phyloP scores from a whole-genome alignment of 2,113 vertebrate species.

The Speoplatyrhinus poulsoni region DNA sequence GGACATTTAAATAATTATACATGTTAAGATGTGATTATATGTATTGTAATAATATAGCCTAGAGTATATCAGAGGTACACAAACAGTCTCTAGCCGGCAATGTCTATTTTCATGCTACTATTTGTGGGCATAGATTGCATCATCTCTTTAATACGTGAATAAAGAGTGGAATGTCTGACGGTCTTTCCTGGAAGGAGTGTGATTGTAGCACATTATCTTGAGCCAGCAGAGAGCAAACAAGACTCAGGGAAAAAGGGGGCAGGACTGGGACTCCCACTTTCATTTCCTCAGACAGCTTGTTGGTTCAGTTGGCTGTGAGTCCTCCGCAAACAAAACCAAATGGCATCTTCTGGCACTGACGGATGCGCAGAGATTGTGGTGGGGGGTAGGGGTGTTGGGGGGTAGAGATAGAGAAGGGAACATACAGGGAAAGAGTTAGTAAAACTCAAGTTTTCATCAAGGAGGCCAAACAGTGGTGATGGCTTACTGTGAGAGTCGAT shows the following conservation, averaged over 20 bases:
- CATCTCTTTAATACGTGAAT: too few species aligned
- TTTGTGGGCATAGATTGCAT: too few species aligned
- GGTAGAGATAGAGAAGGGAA: constrained; percentile 28
- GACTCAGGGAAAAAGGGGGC: constrained; percentile 60
- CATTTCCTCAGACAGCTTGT: constrained; percentile 78
- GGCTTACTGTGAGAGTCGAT: constrained; percentile 5
- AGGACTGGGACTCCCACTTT: constrained; percentile 64
- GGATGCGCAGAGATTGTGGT: constrained; percentile 48
- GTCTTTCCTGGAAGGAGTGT: constrained; percentile 27
- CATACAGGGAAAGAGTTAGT: constrained; percentile 55
- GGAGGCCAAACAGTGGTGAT: constrained; percentile 58
- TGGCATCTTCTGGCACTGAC: constrained; percentile 70
- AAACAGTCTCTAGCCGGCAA: too few species aligned
- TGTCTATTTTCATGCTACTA: too few species aligned
- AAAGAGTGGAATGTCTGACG: too few species aligned
- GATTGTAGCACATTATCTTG: constrained; percentile 26
- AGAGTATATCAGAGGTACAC: too few species aligned
- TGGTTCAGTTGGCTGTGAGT: constrained; percentile 78
- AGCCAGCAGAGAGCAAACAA: constrained; percentile 42
- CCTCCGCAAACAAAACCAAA: constrained; percentile 78
- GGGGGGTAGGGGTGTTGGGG: constrained; percentile 44
- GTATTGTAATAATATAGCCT: too few species aligned
- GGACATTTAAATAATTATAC: too few species aligned
- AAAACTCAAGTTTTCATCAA: constrained; percentile 71
- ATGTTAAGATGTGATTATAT: too few species aligned